These are phyloP conservation scores for Cactoblastis cactorum DNA, from an alignment of 2,888 invertebrate species.

Conservation along the genomic window DNA sequence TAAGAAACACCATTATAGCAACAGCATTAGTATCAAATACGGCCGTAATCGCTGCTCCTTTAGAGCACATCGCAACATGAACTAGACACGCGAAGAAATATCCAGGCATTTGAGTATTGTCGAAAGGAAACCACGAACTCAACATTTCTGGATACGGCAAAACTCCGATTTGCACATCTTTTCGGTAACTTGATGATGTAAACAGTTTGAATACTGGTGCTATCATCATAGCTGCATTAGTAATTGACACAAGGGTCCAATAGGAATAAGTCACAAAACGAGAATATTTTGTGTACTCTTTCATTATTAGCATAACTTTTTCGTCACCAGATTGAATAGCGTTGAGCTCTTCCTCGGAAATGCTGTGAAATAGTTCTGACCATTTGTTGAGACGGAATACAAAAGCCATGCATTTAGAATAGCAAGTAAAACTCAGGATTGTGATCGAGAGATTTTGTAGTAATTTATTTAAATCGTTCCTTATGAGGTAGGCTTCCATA, in stretches of 20 bases:
- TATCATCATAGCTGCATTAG: slow-evolving; percentile 33
- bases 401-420: slow-evolving; percentile 36
- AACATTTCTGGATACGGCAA: slow-evolving; percentile 51
- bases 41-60: slow-evolving; percentile 45
- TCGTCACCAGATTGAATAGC: slow-evolving; percentile 30
- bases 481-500: slow-evolving; percentile 40
- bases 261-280: slow-evolving; percentile 44
- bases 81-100: slow-evolving; percentile 37
- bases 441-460: slow-evolving; percentile 45
- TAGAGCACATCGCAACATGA: slow-evolving; percentile 39
- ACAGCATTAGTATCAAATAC: slow-evolving; percentile 48
- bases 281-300: slow-evolving; percentile 43
- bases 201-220: slow-evolving; percentile 44
- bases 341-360: slow-evolving; percentile 41
- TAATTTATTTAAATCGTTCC: slow-evolving; percentile 39
- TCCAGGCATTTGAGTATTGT: slow-evolving; percentile 47
- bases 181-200: slow-evolving; percentile 33
- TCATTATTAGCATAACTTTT: slow-evolving; percentile 26
- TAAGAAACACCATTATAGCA: slow-evolving; percentile 51
- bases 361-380: slow-evolving; percentile 27
- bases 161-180: slow-evolving; percentile 34
- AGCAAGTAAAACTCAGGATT: slow-evolving; percentile 34
- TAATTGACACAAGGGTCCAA: slow-evolving; percentile 42
- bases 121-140: slow-evolving; percentile 58
- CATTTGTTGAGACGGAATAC: slow-evolving; percentile 31